Percentiles rank a stretch among this genome's conserved stretches.
These are phyloP conservation scores for Tribolium castaneum DNA, from an alignment of 1,140 invertebrate genomes.

Conservation along the genomic window DNA sequence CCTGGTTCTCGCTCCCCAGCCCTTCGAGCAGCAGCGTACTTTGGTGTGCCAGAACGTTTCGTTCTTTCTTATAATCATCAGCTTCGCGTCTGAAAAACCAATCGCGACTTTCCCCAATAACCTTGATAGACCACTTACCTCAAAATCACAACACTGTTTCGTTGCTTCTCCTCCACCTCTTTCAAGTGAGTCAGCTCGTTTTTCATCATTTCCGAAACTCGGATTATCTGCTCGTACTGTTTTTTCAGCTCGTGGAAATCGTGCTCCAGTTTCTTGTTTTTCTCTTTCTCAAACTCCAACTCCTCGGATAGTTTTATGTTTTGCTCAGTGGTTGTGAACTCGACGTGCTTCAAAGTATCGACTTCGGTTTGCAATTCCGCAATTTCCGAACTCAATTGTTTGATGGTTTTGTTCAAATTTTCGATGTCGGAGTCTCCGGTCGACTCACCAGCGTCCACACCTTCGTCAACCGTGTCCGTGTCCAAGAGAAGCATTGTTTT, in stretches of 20 bases:
- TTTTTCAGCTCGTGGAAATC: constrained; percentile 68
- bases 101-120: constrained; percentile 31
- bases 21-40: constrained; percentile 75
- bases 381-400: constrained; percentile 73
- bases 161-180: constrained; percentile 70
- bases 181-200: constrained; percentile 72
- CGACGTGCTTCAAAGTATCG: constrained; percentile 71
- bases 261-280: constrained; percentile 64
- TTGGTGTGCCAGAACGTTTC: constrained; percentile 74
- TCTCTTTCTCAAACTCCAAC: constrained; percentile 69
- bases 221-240: constrained; percentile 71
- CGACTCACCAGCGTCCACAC: constrained; percentile 66
- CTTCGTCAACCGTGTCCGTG: constrained; percentile 62
- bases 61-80: constrained; percentile 71
- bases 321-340: constrained; percentile 78
- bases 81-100: constrained; percentile 65
- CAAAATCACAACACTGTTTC: constrained; percentile 69
- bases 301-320: constrained; percentile 68
- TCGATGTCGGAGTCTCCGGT: constrained; percentile 74
- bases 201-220: constrained; percentile 73
- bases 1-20: constrained; percentile 65
- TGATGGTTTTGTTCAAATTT: constrained; percentile 74
- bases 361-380: constrained; percentile 76
- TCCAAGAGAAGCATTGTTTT: constrained; percentile 70
- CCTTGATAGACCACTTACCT: constrained; percentile 49